Base-by-base conservation (phyloP, 2,888 invertebrate species). In the Graphium colonna region DNA sequence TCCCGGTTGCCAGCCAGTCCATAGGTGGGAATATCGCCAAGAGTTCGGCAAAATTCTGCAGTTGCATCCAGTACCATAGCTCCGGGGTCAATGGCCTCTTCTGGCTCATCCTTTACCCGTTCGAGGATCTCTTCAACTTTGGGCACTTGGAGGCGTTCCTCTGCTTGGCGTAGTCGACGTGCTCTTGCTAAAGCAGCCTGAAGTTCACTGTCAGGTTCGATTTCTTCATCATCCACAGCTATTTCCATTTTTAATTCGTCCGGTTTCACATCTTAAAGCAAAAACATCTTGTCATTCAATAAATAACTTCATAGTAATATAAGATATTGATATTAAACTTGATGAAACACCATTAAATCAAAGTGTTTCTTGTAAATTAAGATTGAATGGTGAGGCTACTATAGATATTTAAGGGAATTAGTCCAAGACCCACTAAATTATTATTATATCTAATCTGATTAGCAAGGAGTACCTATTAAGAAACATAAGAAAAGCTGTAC, bases 1-100 rank as follows among this genome's bases (percentile, higher is more conserved):
- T 97, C 96, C 28, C 97, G 90, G 86, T 97, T 97, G 28, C 97
- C 97, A 15, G 97, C 94, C 78, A 94, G 94, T 12, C 97, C 98
- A 76, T 97, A 97, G 0, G 97, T 97, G 52, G 98, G 98, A 69
- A 98, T 97, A 77, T 98, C 98, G 0, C 98, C 97, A 5, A 98
- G 91, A 42, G 97, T 97, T 67, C 98, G 93, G 75, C 98, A 98
- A 90, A 98, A 98, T 91, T 98, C 98, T 0, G 98, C 98, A 0
- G 98, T 98, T 0, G 97, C 94, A 90, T 98, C 97, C 51, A 98
- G 86, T 53, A 95, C 92, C 70, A 98, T 98, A 63, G 92, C 91
- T 1, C 87, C 88, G 47, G 90, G 80, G 21, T 60, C 64, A 49
- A 75, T 58, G 36, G 45, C 60, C 21, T 53, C 65, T 8, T 62